Evolutionary conservation across 1,140 invertebrate species (phyloP).

Genomic region (Eriosoma lanigerum): DNA sequence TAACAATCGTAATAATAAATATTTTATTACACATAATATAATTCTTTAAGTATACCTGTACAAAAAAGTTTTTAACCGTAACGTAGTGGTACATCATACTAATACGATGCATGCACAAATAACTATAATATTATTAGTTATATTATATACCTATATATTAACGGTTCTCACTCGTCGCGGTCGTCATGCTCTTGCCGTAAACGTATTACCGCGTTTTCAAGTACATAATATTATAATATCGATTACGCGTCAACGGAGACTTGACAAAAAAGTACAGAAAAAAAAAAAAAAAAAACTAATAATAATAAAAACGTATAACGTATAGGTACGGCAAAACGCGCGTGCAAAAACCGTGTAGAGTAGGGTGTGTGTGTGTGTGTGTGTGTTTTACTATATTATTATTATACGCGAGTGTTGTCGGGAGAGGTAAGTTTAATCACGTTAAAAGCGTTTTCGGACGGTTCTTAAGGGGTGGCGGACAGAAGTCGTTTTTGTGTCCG

Average conservation of each 20-base stretch:
- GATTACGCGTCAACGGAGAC: conserved; percentile 46
- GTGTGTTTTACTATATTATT: background rate
- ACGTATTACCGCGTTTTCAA: too few relatives aligned
- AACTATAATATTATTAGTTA: too few relatives aligned
- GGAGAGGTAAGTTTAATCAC: conserved; percentile 56
- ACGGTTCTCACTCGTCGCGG: too few relatives aligned
- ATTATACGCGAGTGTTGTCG: background rate
- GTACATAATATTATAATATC: conserved; percentile 20
- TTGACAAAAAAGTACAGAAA: background rate
- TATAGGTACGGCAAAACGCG: background rate
- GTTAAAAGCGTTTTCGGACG: conserved; percentile 51
- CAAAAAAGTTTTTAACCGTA: too few relatives aligned
- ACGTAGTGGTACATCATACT: too few relatives aligned
- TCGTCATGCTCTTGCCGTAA: too few relatives aligned
- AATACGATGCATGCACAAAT: too few relatives aligned
- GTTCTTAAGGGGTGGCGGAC: conserved; percentile 38
- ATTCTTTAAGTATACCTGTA: too few relatives aligned
- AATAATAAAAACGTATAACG: background rate
- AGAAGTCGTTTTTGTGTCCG: conserved; percentile 45
- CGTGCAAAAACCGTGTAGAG: background rate
- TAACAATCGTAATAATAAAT: too few relatives aligned
- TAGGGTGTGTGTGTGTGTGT: too few relatives aligned
- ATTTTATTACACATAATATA: too few relatives aligned
- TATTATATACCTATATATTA: too few relatives aligned
- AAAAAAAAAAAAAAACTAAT: conserved; percentile 14